Evolutionary conservation across 2,888 invertebrate genomes (phyloP), one percentile per base, ranked within the genome.

Genomic region (Leptogaster cylindrica): DNA sequence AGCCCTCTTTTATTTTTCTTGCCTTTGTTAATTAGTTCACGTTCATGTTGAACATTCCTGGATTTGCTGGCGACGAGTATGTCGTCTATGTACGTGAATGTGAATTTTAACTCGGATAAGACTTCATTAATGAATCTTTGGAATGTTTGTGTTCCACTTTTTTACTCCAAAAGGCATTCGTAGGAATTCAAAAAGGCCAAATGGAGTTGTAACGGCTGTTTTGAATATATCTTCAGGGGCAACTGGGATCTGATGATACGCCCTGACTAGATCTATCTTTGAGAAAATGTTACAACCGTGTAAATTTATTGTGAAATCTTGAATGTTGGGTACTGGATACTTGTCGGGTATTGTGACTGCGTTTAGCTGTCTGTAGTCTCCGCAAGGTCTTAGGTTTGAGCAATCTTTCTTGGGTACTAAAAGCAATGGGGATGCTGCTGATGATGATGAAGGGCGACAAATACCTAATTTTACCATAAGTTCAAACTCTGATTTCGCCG

Each of bases 161-260:
- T 10, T 12, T 10, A 41, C 14, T n/a, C 41, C 41, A 41, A 41
- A 41, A n/a, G 41, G 41, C 41, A 41, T 41, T 5, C 6, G 8
- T 5, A 41, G 8, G 46, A 16, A 46, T 14, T 46, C 46, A 46
- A 7, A 46, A 7, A 7, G 14, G 14, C 16, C 46, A 14, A 14
- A 46, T 46, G 46, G 46, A 46, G 46, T 46, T 4, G 18, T 46
- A 18, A 46, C 18, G 46, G 46, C 46, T 16, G 46, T 14, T 10
- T 46, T 46, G 8, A 8, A 31, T n/a, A 31, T 8, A 8, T 31
- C 31, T 7, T 2, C 79, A 74, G 1, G 71, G 71, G 6, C 14
- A 2, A 78, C 71, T 0, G 76, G 76, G 8, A 79, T 76, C 25
- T 77, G 75, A 25, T 76, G 73, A 64, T 74, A 78, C 0, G 77